These are phyloP conservation scores for Tetropium fuscum DNA, from an alignment of 2,888 invertebrate species.

Conservation along the genomic window DNA sequence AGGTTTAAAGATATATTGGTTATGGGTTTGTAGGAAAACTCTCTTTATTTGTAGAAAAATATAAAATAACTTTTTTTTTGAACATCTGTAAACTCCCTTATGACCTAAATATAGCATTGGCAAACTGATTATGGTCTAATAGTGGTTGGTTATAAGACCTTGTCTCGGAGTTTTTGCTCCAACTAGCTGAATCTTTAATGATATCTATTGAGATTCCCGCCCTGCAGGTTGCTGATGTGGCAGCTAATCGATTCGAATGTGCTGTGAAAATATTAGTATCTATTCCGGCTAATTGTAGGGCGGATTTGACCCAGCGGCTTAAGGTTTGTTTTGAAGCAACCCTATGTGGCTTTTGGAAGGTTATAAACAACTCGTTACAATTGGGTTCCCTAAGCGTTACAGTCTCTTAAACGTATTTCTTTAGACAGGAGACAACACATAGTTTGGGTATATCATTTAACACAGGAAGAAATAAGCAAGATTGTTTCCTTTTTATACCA, in stretches of 20 bases:
- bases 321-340: neutral
- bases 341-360: neutral
- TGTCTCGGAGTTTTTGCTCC: no score
- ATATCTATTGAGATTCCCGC: no score
- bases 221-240: neutral
- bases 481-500: neutral
- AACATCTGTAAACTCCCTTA: no score
- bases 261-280: neutral
- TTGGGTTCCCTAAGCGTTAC: neutral
- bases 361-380: neutral
- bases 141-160: no score
- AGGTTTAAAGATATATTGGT: no score
- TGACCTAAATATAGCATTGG: no score
- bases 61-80: no score
- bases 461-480: neutral
- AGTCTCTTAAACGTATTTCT: neutral
- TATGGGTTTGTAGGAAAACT: no score
- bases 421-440: neutral
- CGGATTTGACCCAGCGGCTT: neutral
- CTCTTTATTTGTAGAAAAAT: no score
- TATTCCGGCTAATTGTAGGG: neutral
- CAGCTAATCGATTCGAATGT: neutral
- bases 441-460: neutral
- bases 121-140: no score
- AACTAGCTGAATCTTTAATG: no score